Conservation (phyloP, 2,888 invertebrate genomes). For the Trimorus sp. region DNA sequence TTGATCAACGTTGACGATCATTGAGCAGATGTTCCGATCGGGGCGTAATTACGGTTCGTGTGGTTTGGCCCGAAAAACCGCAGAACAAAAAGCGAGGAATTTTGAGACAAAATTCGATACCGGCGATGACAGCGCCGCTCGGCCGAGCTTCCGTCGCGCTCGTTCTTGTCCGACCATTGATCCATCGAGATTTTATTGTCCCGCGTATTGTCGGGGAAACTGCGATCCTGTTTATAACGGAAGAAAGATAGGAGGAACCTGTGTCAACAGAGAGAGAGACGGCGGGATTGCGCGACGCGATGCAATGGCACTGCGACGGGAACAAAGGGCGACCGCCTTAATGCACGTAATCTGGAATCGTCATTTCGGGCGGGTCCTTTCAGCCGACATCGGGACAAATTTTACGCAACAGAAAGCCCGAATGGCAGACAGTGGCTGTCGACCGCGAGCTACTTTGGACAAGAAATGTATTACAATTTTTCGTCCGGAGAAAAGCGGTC, state of each 20-base stretch:
- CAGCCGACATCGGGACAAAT: constrained; percentile 78
- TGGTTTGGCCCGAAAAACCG: neutral
- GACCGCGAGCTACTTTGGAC: constrained; percentile 70
- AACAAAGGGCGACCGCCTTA: constrained; percentile 41
- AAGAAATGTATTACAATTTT: constrained; percentile 79
- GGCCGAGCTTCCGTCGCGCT: constrained; percentile 56
- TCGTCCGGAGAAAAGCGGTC: constrained; percentile 78
- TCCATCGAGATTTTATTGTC: constrained; percentile 76
- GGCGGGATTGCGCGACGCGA: neutral
- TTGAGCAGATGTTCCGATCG: constrained; percentile 14
- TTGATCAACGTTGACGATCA: no score
- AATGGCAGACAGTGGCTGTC: constrained; percentile 76
- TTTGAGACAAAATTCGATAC: constrained; percentile 77
- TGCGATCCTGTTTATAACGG: constrained; percentile 75
- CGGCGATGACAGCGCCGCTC: constrained; percentile 70
- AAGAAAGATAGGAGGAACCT: constrained; percentile 66
- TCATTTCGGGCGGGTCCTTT: constrained; percentile 55
- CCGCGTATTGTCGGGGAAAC: constrained; percentile 76
- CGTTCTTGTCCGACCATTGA: constrained; percentile 62
- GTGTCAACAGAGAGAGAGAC: constrained; percentile 54
- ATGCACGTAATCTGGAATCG: constrained; percentile 59
- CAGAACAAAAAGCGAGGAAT: constrained; percentile 7
- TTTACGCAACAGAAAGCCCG: constrained; percentile 80
- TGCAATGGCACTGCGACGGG: constrained; percentile 29
- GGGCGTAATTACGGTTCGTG: constrained; percentile 18